Evolutionary conservation across 2,113 vertebrate genomes (phyloP).

Genomic region (Ptychochromis oligacanthus): DNA sequence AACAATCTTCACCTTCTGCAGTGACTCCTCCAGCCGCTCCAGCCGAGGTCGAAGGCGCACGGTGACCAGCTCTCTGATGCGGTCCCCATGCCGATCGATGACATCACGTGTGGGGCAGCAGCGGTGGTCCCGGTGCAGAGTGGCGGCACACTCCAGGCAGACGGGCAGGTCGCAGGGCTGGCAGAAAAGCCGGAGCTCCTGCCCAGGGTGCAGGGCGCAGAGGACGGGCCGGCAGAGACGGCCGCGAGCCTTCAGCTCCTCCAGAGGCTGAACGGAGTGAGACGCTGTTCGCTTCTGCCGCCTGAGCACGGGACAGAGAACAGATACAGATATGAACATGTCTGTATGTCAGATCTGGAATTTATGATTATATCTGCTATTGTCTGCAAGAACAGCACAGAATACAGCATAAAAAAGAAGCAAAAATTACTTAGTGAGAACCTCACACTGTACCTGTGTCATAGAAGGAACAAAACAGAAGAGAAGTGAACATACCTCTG

Average conservation of each 20-base stretch:
- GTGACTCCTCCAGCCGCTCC: slow-evolving; percentile 75
- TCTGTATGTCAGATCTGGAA: not conserved
- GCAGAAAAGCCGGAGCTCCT: slow-evolving; percentile 91
- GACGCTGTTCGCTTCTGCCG: slow-evolving; percentile 88
- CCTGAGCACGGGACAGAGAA: slow-evolving; percentile 67
- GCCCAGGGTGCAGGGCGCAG: slow-evolving; percentile 84
- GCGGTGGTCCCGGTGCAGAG: slow-evolving; percentile 84
- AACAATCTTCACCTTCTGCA: slow-evolving; percentile 67
- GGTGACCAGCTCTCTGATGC: slow-evolving; percentile 81
- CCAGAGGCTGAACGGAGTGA: slow-evolving; percentile 80
- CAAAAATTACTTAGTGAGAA: too few relatives aligned
- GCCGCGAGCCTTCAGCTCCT: slow-evolving; percentile 79
- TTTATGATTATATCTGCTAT: not conserved
- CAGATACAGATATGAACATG: not conserved
- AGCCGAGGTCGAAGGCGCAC: slow-evolving; percentile 79
- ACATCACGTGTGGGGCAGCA: slow-evolving; percentile 77
- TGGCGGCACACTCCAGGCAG: slow-evolving; percentile 84
- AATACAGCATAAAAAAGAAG: too few relatives aligned
- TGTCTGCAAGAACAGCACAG: not conserved
- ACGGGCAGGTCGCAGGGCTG: slow-evolving; percentile 86
- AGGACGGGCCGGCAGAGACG: slow-evolving; percentile 78
- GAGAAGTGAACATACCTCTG: too few relatives aligned
- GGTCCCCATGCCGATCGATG: slow-evolving; percentile 81
- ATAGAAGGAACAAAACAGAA: too few relatives aligned
- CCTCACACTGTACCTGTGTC: too few relatives aligned